Evolutionary conservation across 2,797 vertebrate species (phyloP).

Genomic region (Choloepus didactylus): DNA sequence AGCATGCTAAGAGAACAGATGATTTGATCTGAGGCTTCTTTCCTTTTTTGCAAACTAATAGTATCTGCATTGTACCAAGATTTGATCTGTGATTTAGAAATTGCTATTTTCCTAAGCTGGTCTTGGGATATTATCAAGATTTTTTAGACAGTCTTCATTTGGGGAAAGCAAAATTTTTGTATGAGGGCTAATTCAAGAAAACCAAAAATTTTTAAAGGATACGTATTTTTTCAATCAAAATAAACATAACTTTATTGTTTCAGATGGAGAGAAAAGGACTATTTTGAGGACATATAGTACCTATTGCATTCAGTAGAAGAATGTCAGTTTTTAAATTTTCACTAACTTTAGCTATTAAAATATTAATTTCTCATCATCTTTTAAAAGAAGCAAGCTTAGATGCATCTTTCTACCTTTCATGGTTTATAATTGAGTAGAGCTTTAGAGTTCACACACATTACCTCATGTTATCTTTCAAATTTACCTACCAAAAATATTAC

Average conservation of each 20-base stretch:
- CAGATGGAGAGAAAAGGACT: not conserved
- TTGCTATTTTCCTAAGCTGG: conserved; percentile 51
- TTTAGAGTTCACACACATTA: not conserved
- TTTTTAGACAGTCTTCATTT: conserved; percentile 37
- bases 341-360: too few relatives aligned
- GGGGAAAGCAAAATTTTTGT: not conserved
- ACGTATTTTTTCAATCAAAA: conserved; percentile 1
- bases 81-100: conserved; percentile 64
- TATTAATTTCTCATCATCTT: too few relatives aligned
- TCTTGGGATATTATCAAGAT: not conserved
- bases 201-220: conserved; percentile 44
- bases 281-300: not conserved
- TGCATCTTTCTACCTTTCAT: not conserved
- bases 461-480: conserved; percentile 5
- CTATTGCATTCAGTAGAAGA: not conserved
- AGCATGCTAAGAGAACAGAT: conserved; percentile 51
- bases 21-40: conserved; percentile 41
- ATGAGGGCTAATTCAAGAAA: conserved; percentile 22
- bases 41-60: conserved; percentile 30
- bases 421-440: not conserved
- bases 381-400: conserved; percentile 30
- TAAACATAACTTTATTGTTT: conserved; percentile 60
- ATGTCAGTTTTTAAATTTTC: not conserved
- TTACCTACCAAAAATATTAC: conserved; percentile 5
- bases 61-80: conserved; percentile 51